Evolutionary conservation across 2,113 vertebrate species (phyloP), one percentile per base, ranked within the genome.

Genomic region (Pelecanoides urinatrix): DNA sequence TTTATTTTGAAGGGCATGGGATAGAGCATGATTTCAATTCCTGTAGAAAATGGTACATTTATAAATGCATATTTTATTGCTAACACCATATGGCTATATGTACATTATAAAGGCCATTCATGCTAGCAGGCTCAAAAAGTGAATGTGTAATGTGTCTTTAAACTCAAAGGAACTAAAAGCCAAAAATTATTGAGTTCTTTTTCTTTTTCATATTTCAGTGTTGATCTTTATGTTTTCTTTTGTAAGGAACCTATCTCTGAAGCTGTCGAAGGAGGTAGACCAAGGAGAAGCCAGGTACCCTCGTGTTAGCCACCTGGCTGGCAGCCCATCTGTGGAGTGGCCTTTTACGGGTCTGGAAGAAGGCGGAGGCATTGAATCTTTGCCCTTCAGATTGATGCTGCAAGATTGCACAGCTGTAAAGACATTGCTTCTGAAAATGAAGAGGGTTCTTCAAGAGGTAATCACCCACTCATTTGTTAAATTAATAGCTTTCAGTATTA

Each of bases 391-490:
- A 94, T 25, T 99, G 97, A 99, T 99, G 99, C 97, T 99, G 89
- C 99, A 99, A 88, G 99, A 99, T 95, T 99, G 99, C 91, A 99
- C 99, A 5, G 98, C 99, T 44, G 99, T 99, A 17, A 99, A 99
- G 98, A 99, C 99, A 0, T 95, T 99, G 79, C 98, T 99, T 73
- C 97, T 99, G 88, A 99, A 99, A 96, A 98, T 99, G 98, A 99
- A 99, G 94, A 98, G 99, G 91, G 98, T 99, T 86, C 98, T 99
- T 80, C 99, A 99, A 97, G 99, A 99, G 99, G 99, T 99, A 99
- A 98, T 93, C 49, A 56, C 77, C 77, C 26, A 38, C 45, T 92
- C 45, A 58, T 78, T 91, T 92, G 20, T 86, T 88, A 93, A 50
- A 86, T 88, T 90, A 55, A 55, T 62, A 16, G 62, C 56, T 92